These are phyloP conservation scores for Andinoacara biseriatus DNA, from an alignment of 2,113 vertebrate species.

Conservation along the genomic window DNA sequence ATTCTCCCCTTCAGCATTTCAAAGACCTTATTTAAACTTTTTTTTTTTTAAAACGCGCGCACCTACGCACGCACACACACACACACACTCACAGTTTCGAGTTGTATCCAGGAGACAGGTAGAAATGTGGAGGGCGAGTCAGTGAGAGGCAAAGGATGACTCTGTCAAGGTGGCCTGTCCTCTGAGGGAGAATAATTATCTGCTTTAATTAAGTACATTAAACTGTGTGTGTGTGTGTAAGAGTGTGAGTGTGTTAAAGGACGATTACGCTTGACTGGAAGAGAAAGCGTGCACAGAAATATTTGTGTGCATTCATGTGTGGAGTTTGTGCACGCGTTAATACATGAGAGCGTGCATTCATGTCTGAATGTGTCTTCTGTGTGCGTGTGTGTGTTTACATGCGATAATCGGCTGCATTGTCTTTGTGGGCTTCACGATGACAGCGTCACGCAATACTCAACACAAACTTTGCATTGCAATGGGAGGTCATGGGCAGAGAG, in stretches of 20 bases:
- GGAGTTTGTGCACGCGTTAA: slow-evolving; percentile 11
- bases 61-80: not conserved
- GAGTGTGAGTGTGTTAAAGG: slow-evolving; percentile 8
- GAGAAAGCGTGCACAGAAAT: not conserved
- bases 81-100: not conserved
- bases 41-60: not conserved
- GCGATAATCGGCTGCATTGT: slow-evolving; percentile 7
- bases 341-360: not conserved
- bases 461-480: slow-evolving; percentile 8
- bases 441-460: not conserved
- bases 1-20: not conserved
- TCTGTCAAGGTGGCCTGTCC: slow-evolving; percentile 47
- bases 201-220: slow-evolving; percentile 61
- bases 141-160: slow-evolving; percentile 30
- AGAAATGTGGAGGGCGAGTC: slow-evolving; percentile 56
- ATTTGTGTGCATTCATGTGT: not conserved
- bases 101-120: slow-evolving; percentile 57
- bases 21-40: not conserved
- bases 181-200: slow-evolving; percentile 54
- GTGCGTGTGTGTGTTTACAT: not conserved
- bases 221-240: slow-evolving; percentile 21
- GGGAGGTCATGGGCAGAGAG: not conserved
- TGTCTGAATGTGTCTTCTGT: slow-evolving; percentile 1
- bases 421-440: not conserved
- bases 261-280: not conserved